phyloP scores from a whole-genome alignment of 1,140 invertebrate genomes.

The Drosophila mauritiana region DNA sequence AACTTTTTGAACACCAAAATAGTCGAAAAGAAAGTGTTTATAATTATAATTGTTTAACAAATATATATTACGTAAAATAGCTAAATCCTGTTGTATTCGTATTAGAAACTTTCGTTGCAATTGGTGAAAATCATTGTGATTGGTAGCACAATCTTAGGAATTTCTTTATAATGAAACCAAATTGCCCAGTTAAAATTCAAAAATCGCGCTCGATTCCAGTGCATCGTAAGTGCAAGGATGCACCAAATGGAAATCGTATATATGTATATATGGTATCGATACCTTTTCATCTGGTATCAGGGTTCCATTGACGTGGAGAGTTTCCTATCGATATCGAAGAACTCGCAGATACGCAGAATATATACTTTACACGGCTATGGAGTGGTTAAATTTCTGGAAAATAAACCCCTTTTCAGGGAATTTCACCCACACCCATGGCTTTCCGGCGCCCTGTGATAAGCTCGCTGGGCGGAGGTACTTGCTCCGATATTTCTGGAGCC shows the following conservation, averaged over 20 bases:
- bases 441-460: not conserved
- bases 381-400: not conserved
- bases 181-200: not conserved
- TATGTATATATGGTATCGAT: not conserved
- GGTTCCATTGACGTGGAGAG: not conserved
- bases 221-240: not conserved
- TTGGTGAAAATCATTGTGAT: not conserved
- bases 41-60: conserved; percentile 72
- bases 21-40: conserved; percentile 52
- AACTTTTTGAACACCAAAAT: conserved; percentile 37
- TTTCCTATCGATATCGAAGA: too few species aligned
- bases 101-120: not conserved
- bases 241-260: not conserved
- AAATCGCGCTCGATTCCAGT: not conserved
- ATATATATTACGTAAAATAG: conserved; percentile 58
- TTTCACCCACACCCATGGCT: not conserved
- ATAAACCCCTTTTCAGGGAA: not conserved
- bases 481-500: conserved; percentile 1
- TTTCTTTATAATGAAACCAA: too few species aligned
- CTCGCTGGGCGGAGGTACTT: not conserved
- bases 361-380: too few species aligned
- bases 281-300: not conserved
- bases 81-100: conserved; percentile 45
- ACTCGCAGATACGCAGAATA: too few species aligned
- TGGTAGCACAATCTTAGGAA: not conserved